Evolutionary conservation across 30 jellyfish, hydroid and myxozoan genomes (phyloP), one percentile per base, ranked within the genome.

Genomic region (Aurelia coerulea): DNA sequence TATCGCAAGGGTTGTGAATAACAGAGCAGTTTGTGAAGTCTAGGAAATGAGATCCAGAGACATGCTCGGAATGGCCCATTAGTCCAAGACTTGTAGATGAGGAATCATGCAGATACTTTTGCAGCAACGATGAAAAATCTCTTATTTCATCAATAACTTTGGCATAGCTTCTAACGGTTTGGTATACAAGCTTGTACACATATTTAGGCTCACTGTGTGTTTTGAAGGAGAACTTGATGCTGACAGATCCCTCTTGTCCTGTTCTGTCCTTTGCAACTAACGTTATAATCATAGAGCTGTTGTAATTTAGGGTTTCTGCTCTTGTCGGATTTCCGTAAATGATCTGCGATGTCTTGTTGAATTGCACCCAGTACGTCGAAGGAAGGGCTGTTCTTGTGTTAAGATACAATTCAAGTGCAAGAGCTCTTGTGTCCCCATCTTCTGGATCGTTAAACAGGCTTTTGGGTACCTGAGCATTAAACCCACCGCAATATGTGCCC

Each of bases 351-450:
- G 86, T 66, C 37, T 59, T 19, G 76, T 94, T 92, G 10, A 95
- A 14, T 51, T 83, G 95, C 8, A 95, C 84, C 99, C 99, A 95
- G 78, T 70, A 31, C 13, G 53, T 70, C 5, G 62, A 34, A 10
- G 92, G 90, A 2, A 81, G 67, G 11, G 35, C 23, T 65, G 78
- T 60, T 1, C 88, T 56, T 34, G 33, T 70, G 53, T 68, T 39
- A 31, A 49, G 12, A 31, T 83, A 83, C 15, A 90, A 78, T 14
- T 46, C 66, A 12, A 90, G 88, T 18, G 64, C 5, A 35, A 95
- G 88, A 9, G 80, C 83, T 66, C 97, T 73, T 17, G 99, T 74
- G 68, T 90, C 66, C 5, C 99, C 99, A 73, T 95, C 99, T 65
- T 95, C 99, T 6, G 84, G 75, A 66, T 95, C 99, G 16, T 39